Evolutionary conservation across 1,140 invertebrate genomes (phyloP).

Genomic region (Pararge aegeria): DNA sequence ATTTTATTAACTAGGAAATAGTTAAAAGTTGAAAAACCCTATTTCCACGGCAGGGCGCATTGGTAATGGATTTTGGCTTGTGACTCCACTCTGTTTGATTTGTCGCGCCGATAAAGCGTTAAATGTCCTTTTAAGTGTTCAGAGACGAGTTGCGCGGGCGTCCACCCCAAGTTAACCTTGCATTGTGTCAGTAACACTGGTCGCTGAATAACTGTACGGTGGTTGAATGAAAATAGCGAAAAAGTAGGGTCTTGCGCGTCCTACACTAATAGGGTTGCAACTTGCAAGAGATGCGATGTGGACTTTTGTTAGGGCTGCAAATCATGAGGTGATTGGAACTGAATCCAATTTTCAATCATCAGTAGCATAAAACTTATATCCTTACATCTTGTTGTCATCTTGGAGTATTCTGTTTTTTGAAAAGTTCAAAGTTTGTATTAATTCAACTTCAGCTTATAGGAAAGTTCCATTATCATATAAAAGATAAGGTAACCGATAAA

Average conservation of each 20-base stretch:
- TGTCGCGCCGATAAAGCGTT: slow-evolving; percentile 47
- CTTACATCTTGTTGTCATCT: no score
- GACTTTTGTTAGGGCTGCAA: no score
- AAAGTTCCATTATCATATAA: no score
- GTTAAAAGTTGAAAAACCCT: slow-evolving; percentile 29
- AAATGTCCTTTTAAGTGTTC: slow-evolving; percentile 65
- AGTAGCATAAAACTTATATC: no score
- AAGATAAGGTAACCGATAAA: no score
- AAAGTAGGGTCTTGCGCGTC: slow-evolving; percentile 22
- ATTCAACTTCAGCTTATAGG: no score
- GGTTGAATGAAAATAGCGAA: slow-evolving; percentile 65
- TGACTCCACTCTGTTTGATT: slow-evolving; percentile 44
- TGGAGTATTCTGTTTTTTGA: no score
- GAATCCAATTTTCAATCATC: no score
- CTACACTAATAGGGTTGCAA: not conserved
- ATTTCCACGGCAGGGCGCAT: slow-evolving; percentile 28
- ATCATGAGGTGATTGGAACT: no score
- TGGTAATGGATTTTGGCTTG: slow-evolving; percentile 45
- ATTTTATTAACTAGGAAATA: slow-evolving; percentile 47
- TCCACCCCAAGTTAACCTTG: slow-evolving; percentile 71
- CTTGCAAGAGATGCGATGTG: no score
- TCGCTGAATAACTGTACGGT: slow-evolving; percentile 69
- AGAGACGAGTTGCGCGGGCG: slow-evolving; percentile 51
- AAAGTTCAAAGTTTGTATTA: no score
- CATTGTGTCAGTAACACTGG: slow-evolving; percentile 73